Conservation (phyloP, 2,113 vertebrate genomes). For the Pangasianodon gigas region DNA sequence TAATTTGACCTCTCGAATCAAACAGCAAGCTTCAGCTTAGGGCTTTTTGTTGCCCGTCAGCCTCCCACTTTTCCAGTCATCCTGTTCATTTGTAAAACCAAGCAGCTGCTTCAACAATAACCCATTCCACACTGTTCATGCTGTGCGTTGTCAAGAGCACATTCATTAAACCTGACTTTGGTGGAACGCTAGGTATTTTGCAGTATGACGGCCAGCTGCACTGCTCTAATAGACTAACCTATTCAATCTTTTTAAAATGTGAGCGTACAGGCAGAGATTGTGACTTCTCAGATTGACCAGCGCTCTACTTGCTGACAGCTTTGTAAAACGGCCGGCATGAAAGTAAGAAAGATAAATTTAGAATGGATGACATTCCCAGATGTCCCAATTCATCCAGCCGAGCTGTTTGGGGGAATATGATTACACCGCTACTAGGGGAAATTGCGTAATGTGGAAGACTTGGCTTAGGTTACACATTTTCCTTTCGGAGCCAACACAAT, state of each 20-base stretch:
- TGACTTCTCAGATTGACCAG: background rate
- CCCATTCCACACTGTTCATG: background rate
- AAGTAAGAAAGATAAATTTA: conserved; percentile 24
- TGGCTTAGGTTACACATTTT: conserved; percentile 10
- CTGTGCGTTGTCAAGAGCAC: background rate
- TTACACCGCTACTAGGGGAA: conserved; percentile 24
- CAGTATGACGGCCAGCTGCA: conserved; percentile 12
- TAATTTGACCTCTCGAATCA: background rate
- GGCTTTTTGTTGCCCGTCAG: conserved; percentile 25
- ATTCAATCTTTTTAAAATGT: background rate
- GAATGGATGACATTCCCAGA: conserved; percentile 37
- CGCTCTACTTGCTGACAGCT: background rate
- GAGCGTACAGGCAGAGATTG: background rate
- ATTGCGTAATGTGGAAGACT: conserved; percentile 26
- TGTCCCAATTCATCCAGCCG: conserved; percentile 37
- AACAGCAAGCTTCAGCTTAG: background rate
- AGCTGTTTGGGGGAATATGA: conserved; percentile 31
- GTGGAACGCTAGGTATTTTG: conserved; percentile 11
- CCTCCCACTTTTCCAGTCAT: background rate
- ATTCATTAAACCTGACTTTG: conserved; percentile 28
- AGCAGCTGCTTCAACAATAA: conserved; percentile 20
- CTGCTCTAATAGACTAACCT: background rate
- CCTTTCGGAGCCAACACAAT: background rate
- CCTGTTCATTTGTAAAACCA: conserved; percentile 20
- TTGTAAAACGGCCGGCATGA: background rate